These are phyloP conservation scores for Thalassoma bifasciatum DNA, from an alignment of 2,113 vertebrate species.

Conservation along the genomic window DNA sequence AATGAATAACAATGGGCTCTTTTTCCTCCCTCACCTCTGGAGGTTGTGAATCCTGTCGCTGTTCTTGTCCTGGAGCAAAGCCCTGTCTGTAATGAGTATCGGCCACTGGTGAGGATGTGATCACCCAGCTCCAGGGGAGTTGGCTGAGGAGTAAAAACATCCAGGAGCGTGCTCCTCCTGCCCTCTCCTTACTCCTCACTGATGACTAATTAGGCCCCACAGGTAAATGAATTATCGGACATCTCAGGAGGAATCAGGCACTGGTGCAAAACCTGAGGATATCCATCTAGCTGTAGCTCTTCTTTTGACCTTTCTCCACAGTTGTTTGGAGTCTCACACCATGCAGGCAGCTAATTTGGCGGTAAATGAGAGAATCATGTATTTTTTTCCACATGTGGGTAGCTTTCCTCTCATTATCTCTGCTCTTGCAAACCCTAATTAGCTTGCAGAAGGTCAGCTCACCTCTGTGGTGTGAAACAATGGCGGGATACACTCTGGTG, in stretches of 20 bases:
- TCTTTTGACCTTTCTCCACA: constrained; percentile 48
- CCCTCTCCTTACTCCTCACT: constrained; percentile 21
- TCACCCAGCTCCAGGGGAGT: constrained; percentile 30
- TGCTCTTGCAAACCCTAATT: constrained; percentile 66
- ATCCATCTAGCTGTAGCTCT: constrained; percentile 32
- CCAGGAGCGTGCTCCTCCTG: constrained; percentile 19
- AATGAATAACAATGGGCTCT: constrained; percentile 46
- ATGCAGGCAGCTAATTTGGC: constrained; percentile 48
- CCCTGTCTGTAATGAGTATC: constrained; percentile 48
- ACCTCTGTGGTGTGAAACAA: constrained; percentile 67
- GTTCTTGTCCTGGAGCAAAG: constrained; percentile 39
- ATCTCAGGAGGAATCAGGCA: constrained; percentile 23
- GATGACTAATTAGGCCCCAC: constrained; percentile 72
- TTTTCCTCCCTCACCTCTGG: constrained; percentile 27
- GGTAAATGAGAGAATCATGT: constrained; percentile 37
- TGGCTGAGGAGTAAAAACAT: constrained; percentile 39
- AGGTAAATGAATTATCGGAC: constrained; percentile 51
- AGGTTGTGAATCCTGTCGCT: constrained; percentile 35
- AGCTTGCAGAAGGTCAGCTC: constrained; percentile 57
- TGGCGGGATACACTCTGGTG: constrained; percentile 50
- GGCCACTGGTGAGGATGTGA: constrained; percentile 42
- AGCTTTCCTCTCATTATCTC: constrained; percentile 58
- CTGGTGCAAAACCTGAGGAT: constrained; percentile 32
- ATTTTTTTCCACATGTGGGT: constrained; percentile 44
- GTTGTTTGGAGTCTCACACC: constrained; percentile 38